Percentiles rank a stretch among this genome's conserved stretches.
phyloP scores from a whole-genome alignment of 2,888 invertebrate species.

The Zeuzera pyrina region DNA sequence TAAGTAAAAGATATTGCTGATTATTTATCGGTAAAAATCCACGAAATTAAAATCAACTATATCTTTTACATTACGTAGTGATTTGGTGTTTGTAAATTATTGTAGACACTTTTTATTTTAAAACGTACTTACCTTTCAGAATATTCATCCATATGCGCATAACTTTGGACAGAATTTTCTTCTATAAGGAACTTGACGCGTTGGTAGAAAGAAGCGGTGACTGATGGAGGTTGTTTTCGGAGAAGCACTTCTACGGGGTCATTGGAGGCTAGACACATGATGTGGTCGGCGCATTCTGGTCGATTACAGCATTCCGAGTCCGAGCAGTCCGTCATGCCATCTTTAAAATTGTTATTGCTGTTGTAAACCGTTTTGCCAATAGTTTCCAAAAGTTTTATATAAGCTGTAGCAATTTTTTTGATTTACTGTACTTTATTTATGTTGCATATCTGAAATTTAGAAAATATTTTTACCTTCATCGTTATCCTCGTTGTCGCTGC shows the following conservation, averaged over 20 bases:
- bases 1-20: slow-evolving; percentile 48
- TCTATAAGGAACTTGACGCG: slow-evolving; percentile 98
- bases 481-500: slow-evolving; percentile 96
- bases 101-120: slow-evolving; percentile 13
- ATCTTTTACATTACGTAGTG: slow-evolving; percentile 56
- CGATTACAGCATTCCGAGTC: slow-evolving; percentile 98
- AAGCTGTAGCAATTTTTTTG: background rate
- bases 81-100: slow-evolving; percentile 49
- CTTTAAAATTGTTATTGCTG: too few relatives aligned
- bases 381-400: too few relatives aligned
- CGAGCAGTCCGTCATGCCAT: slow-evolving; percentile 98
- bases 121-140: slow-evolving; percentile 92
- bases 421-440: too few relatives aligned
- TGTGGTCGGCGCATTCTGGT: slow-evolving; percentile 88
- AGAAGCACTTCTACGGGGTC: slow-evolving; percentile 97
- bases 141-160: slow-evolving; percentile 97
- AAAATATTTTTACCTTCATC: slow-evolving; percentile 86
- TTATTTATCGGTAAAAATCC: slow-evolving; percentile 7
- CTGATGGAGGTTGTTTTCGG: slow-evolving; percentile 95
- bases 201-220: slow-evolving; percentile 97
- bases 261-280: slow-evolving; percentile 96
- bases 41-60: slow-evolving; percentile 28
- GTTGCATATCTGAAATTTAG: slow-evolving; percentile 1
- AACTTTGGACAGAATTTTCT: slow-evolving; percentile 98
- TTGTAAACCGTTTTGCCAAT: too few relatives aligned